A percentile compares a stretch with the other conserved stretches of the same genome.
These are phyloP conservation scores for human (Homo sapiens) DNA, from an alignment of 2,113 vertebrate species.

Conservation along the genomic window GRCh38 chr21:38898501-38899000, in stretches of 20 bases:
- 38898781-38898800: not conserved
- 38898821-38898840: not conserved
- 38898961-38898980: not conserved
- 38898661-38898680: fast-evolving
- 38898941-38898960: not conserved
- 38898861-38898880: not conserved
- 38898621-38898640: fast-evolving
- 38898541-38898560: not conserved
- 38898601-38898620: not conserved
- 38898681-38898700: not conserved
- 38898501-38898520: not conserved
- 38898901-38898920: not conserved
- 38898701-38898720: not conserved
- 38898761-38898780: not conserved
- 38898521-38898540: not conserved
- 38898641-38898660: not conserved
- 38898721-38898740: not conserved
- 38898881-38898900: not conserved
- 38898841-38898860: not conserved
- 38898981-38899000: not conserved
- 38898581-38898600: not conserved
- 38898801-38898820: not conserved
- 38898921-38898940: fast-evolving
- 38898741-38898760: not conserved
- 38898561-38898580: not conserved